Evolutionary conservation across 2,888 invertebrate species (phyloP), one percentile per base, ranked within the genome.

Genomic region (Drosophila nr. medialis): DNA sequence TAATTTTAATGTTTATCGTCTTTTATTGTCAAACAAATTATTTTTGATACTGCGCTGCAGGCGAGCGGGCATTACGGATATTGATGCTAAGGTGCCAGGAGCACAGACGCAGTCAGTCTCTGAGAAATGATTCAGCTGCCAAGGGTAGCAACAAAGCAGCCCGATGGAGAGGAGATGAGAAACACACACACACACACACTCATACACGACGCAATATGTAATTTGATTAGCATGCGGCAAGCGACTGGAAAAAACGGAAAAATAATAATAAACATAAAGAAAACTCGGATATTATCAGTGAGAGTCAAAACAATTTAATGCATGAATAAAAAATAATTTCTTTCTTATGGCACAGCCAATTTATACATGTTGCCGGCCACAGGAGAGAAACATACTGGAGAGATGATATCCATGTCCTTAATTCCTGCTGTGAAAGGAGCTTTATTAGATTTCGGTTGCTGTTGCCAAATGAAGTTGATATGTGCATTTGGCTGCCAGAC

Each of bases 271-370:
- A 89, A 77, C 90, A 74, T 85, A 85, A 82, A 85, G 88, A 85
- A 89, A 74, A 85, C 38, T 69, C 71, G 54, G 85, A 85, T 85
- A 83, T 72, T 85, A 85, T 85, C 85, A 53, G 83, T 67, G 64
- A 75, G 80, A 92, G 92, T 91, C 91, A 91, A 91, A 91, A 91
- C 92, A 92, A 92, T 92, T 92, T 92, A 91, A 91, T 92, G 92
- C 92, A 83, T 91, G 92, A 92, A 92, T 92, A 91, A 91, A 83
- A 90, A 89, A 92, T 92, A 90, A 91, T 88, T 89, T 81, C 77
- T 82, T 78, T 77, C 72, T 72, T 77, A 72, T 50, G 75, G 50
- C 73, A 32, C 73, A 64, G 53, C 29, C 50, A 61, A 64, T 71
- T 71, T 72, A 30, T 36, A 34, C 51, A n/a, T 30, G n/a, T 29